Base-by-base conservation (phyloP, 2,888 invertebrate species). In the Fabriciana adippe region DNA sequence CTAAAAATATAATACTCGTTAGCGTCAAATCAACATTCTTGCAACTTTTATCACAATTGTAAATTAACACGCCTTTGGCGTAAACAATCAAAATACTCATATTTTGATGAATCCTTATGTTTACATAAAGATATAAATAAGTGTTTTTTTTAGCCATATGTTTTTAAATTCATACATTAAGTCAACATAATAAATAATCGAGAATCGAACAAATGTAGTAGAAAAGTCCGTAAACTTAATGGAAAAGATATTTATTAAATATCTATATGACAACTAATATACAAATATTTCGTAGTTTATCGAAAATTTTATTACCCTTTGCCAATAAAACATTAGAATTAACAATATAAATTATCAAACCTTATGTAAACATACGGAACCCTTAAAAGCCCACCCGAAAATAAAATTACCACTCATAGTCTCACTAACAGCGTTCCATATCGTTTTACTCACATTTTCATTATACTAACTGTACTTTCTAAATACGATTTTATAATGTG, bases 401-500 rank as follows among this genome's bases (percentile, higher is more conserved):
- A 73, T 75, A 73, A 78, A 77, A 74, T n/a, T 75, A 75, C 77
- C 80, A 78, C 78, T 74, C 80, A 68, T 83, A 80, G 60, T 87
- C 87, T 87, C 84, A 87, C 87, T 86, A 85, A 78, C 82, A 80
- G 77, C 85, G 75, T 80, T 79, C 83, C 84, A 35, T 68, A 57
- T 69, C 72, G 69, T 55, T 72, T 81, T 76, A 81, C 85, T 83
- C 82, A 80, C 80, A 79, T 79, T 72, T 79, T 73, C n/a, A 76
- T 83, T 83, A 84, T 79, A 88, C 86, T 90, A 90, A 73, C 79
- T 79, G 81, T 90, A 88, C 84, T 88, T 89, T 86, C 85, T 89
- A 88, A 86, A 86, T 92, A 92, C 85, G 89, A 92, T 91, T 91
- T 89, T 91, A 91, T 92, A 92, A 92, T 86, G 90, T 90, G 91